Evolutionary conservation across 2,113 vertebrate species (phyloP).

Genomic region (Xiphorhynchus elegans): DNA sequence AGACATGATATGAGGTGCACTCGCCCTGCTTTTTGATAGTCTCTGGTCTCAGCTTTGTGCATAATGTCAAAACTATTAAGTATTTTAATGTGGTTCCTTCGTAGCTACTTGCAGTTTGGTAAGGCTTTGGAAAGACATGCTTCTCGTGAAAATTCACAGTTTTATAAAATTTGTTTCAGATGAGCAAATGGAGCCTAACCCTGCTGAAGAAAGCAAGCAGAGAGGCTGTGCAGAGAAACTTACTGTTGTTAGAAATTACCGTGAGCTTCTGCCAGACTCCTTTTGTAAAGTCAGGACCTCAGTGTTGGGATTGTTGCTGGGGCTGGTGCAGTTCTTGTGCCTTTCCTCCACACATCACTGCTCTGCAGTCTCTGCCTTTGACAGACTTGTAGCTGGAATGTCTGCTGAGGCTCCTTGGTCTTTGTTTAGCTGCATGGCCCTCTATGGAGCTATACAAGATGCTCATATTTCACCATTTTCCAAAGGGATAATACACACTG

Average conservation of each 20-base stretch:
- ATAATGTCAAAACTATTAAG: not conserved
- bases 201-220: not conserved
- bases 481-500: not conserved
- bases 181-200: not conserved
- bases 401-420: not conserved
- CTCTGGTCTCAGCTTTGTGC: not conserved
- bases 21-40: not conserved
- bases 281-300: not conserved
- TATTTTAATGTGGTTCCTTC: not conserved
- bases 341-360: not conserved
- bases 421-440: not conserved
- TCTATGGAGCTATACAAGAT: not conserved
- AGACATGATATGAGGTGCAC: not conserved
- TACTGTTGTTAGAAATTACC: accelerated
- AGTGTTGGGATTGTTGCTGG: not conserved
- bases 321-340: not conserved
- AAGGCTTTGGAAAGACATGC: not conserved
- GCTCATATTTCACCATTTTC: not conserved
- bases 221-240: not conserved
- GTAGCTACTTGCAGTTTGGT: not conserved
- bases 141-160: not conserved
- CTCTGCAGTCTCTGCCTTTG: not conserved
- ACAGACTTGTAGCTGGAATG: not conserved
- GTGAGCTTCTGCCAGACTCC: not conserved
- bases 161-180: not conserved